These are phyloP conservation scores for Galaxias olidus DNA, from an alignment of 2,797 vertebrate genomes.

Conservation along the genomic window DNA sequence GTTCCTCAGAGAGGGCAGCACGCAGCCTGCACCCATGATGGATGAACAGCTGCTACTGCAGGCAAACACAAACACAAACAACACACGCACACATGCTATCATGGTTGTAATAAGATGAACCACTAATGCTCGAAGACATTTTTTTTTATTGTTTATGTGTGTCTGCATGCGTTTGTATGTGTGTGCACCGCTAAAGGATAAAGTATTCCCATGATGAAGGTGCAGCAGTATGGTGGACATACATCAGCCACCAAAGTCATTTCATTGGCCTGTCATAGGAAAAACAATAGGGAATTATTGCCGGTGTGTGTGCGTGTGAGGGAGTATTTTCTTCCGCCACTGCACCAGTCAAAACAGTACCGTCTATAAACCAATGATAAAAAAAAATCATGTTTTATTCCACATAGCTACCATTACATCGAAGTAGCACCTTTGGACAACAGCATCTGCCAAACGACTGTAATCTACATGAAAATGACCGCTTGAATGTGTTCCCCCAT, in stretches of 20 bases:
- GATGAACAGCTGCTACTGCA: slow-evolving; percentile 1
- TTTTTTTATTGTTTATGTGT: background rate
- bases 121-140: background rate
- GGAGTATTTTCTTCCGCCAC: background rate
- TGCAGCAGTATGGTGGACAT: slow-evolving; percentile 1
- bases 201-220: slow-evolving; percentile 10
- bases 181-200: slow-evolving; percentile 17
- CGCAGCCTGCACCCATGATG: slow-evolving; percentile 20
- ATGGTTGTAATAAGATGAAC: background rate
- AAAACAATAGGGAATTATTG: slow-evolving; percentile 14
- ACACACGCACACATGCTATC: background rate
- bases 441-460: background rate
- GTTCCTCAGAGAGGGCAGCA: slow-evolving; percentile 1
- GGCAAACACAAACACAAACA: background rate
- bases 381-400: background rate
- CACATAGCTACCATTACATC: background rate
- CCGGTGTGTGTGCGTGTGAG: background rate
- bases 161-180: background rate
- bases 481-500: background rate
- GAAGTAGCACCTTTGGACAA: background rate
- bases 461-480: background rate
- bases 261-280: slow-evolving; percentile 8
- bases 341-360: too few relatives aligned
- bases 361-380: too few relatives aligned
- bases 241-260: slow-evolving; percentile 6